These are phyloP conservation scores for Tragelaphus strepsiceros DNA, from an alignment of 2,113 vertebrate genomes.

Conservation along the genomic window DNA sequence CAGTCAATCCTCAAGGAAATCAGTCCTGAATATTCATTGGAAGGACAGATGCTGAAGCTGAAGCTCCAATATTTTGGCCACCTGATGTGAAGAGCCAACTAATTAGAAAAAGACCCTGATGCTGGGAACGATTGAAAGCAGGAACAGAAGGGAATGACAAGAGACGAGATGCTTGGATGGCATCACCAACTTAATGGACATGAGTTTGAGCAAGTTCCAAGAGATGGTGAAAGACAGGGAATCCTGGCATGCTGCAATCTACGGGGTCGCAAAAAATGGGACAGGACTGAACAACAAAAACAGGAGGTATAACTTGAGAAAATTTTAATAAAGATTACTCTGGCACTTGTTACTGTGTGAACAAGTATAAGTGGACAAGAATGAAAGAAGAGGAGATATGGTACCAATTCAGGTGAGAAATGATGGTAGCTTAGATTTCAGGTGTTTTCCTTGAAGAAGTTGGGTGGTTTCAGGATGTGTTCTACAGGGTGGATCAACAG, in stretches of 20 bases:
- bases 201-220: background rate
- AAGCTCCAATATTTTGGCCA: background rate
- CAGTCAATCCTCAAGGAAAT: background rate
- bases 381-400: background rate
- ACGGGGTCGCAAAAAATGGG: background rate
- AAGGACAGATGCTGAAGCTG: background rate
- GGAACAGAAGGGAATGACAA: background rate
- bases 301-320: background rate
- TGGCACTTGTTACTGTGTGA: background rate
- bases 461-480: background rate
- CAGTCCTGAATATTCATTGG: background rate
- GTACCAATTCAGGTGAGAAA: background rate
- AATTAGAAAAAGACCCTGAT: background rate
- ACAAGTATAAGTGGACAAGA: background rate
- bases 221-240: background rate
- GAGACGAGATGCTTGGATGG: background rate
- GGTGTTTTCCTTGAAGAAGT: background rate
- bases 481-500: background rate
- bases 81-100: background rate
- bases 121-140: background rate
- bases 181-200: background rate
- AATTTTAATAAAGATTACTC: background rate
- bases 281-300: background rate
- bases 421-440: background rate
- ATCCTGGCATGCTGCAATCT: background rate